Percentiles rank a stretch among this genome's conserved stretches.
Conservation (phyloP, 1,140 invertebrate species). For the Danaus plexippus region DNA sequence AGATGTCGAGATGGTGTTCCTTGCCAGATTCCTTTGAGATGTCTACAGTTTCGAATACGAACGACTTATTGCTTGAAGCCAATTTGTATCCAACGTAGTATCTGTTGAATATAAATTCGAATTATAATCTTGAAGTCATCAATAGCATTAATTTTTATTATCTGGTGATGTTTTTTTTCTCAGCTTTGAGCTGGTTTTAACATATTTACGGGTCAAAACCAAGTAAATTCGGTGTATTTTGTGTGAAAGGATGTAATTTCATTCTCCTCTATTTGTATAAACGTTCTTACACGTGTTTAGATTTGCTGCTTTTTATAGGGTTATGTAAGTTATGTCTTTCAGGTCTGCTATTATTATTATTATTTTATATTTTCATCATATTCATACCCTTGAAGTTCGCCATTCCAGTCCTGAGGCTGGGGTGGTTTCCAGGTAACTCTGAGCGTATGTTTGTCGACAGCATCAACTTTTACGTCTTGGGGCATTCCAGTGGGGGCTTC, state of each 20-base stretch:
- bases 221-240: no score
- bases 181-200: no score
- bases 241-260: no score
- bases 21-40: slow-evolving; percentile 92
- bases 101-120: slow-evolving; percentile 33
- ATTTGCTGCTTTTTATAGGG: no score
- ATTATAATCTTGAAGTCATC: neutral
- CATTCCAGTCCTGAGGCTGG: slow-evolving; percentile 90
- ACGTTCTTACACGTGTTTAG: no score
- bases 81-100: slow-evolving; percentile 93
- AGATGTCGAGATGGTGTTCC: slow-evolving; percentile 88
- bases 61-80: slow-evolving; percentile 90
- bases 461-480: slow-evolving; percentile 87
- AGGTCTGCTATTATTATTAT: no score
- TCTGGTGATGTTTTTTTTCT: no score
- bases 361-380: no score
- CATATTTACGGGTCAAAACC: no score
- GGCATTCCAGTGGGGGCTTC: slow-evolving; percentile 91
- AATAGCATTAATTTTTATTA: slow-evolving; percentile 4
- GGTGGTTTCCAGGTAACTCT: slow-evolving; percentile 96
- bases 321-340: no score
- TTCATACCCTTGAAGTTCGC: slow-evolving; percentile 84
- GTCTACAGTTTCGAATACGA: slow-evolving; percentile 93
- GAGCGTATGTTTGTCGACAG: slow-evolving; percentile 92
- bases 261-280: no score